phyloP scores from a whole-genome alignment of 2,113 vertebrate species.

The Lampris incognitus region DNA sequence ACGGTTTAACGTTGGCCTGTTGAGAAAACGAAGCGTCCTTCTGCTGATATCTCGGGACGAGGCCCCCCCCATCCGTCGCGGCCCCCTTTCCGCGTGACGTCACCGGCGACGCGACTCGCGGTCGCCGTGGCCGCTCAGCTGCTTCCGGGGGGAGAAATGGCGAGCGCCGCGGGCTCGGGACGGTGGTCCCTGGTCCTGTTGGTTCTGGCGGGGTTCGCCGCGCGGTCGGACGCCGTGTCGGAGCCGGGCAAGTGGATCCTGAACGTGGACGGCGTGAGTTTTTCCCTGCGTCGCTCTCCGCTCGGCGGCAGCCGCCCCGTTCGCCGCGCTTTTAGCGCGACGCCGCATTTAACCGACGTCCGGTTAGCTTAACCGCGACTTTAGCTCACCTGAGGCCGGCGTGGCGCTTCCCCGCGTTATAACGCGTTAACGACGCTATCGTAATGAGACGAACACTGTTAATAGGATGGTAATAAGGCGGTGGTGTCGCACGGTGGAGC shows the following conservation, averaged over 20 bases:
- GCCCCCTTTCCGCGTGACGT: slow-evolving; percentile 14
- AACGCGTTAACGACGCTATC: too few species aligned
- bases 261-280: slow-evolving; percentile 74
- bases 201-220: slow-evolving; percentile 14
- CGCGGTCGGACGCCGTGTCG: slow-evolving; percentile 54
- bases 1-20: too few species aligned
- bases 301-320: too few species aligned
- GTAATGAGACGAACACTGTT: too few species aligned
- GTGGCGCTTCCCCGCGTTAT: background rate
- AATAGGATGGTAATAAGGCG: too few species aligned
- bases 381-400: background rate
- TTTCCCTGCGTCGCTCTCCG: background rate
- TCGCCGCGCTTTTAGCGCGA: too few species aligned
- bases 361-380: too few species aligned
- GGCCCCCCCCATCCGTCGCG: too few species aligned
- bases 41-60: too few species aligned
- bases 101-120: slow-evolving; percentile 34
- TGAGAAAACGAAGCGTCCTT: too few species aligned
- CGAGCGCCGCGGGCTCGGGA: slow-evolving; percentile 21
- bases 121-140: slow-evolving; percentile 13
- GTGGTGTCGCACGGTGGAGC: too few species aligned
- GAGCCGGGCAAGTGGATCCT: slow-evolving; percentile 80
- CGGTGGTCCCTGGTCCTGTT: slow-evolving; percentile 43
- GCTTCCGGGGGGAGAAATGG: slow-evolving; percentile 55
- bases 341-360: too few species aligned